Conservation (phyloP, 2,797 vertebrate genomes). For the Rhincodon typus region DNA sequence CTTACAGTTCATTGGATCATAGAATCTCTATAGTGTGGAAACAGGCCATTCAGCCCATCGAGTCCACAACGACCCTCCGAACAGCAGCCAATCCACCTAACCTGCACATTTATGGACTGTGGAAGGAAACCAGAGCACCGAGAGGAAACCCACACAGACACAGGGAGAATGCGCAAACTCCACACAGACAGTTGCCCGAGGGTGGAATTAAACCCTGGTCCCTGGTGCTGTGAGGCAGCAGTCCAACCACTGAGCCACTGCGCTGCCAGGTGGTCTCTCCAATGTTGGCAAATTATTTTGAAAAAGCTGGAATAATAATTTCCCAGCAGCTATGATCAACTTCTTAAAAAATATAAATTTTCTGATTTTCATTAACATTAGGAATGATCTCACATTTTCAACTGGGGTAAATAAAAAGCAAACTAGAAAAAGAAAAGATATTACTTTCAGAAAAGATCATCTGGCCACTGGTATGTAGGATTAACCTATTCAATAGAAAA, state of each 20-base stretch:
- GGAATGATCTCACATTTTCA: conserved; percentile 50
- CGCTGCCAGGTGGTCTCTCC: not conserved
- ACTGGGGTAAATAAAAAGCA: not conserved
- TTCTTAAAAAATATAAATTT: not conserved
- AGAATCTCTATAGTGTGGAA: too few species aligned
- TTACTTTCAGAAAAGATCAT: not conserved
- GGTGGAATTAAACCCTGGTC: too few species aligned
- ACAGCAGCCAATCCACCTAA: too few species aligned
- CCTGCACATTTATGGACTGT: too few species aligned
- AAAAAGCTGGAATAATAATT: not conserved
- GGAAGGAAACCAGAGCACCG: too few species aligned
- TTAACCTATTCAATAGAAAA: not conserved
- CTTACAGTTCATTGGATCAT: not conserved
- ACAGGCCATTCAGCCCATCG: too few species aligned
- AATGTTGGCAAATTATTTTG: not conserved
- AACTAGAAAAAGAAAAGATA: not conserved
- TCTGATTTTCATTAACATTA: not conserved
- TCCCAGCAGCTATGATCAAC: not conserved
- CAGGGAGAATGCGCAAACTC: too few species aligned
- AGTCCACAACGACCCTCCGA: too few species aligned
- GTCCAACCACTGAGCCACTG: too few species aligned
- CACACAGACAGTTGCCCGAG: too few species aligned
- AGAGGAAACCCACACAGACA: too few species aligned
- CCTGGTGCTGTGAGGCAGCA: too few species aligned
- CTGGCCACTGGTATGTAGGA: not conserved